phyloP scores from a whole-genome alignment of 2,888 invertebrate species.

The Drosophila imparisetae region DNA sequence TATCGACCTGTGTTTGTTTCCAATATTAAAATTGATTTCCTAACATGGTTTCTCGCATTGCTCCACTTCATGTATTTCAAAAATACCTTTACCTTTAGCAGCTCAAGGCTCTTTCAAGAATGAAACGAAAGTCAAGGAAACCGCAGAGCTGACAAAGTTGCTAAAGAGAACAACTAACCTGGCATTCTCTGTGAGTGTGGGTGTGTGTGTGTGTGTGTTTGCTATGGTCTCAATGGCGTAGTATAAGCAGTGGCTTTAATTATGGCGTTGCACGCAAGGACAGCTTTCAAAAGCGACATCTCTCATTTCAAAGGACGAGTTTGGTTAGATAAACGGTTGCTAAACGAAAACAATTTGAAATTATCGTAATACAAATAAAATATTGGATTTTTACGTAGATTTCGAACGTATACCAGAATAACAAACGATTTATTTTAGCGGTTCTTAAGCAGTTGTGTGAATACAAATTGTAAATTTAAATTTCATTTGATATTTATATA shows the following conservation, averaged over 20 bases:
- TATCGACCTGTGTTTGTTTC: background rate
- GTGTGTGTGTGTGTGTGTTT: slow-evolving; percentile 3
- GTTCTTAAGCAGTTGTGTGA: background rate
- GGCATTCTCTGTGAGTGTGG: slow-evolving; percentile 1
- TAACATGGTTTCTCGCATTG: background rate
- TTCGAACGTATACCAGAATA: background rate
- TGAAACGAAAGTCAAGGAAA: background rate
- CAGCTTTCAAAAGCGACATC: slow-evolving; percentile 21
- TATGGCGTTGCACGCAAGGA: slow-evolving; percentile 42
- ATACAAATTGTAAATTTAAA: background rate
- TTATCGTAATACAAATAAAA: background rate
- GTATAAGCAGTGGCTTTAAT: slow-evolving; percentile 26
- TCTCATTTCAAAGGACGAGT: slow-evolving; percentile 21
- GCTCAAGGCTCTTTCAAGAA: background rate
- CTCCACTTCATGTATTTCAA: background rate
- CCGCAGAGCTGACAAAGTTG: slow-evolving; percentile 41
- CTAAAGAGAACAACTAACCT: slow-evolving; percentile 39
- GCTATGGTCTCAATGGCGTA: background rate
- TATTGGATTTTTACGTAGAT: background rate
- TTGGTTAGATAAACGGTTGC: background rate
- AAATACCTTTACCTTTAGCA: background rate
- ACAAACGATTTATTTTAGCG: background rate
- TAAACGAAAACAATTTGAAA: background rate
- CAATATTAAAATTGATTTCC: background rate
- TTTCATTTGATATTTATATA: background rate